A percentile compares a stretch with the other conserved stretches of the same genome.
These are phyloP conservation scores for Coelopa frigida DNA, from an alignment of 1,140 invertebrate species.

Conservation along the genomic window DNA sequence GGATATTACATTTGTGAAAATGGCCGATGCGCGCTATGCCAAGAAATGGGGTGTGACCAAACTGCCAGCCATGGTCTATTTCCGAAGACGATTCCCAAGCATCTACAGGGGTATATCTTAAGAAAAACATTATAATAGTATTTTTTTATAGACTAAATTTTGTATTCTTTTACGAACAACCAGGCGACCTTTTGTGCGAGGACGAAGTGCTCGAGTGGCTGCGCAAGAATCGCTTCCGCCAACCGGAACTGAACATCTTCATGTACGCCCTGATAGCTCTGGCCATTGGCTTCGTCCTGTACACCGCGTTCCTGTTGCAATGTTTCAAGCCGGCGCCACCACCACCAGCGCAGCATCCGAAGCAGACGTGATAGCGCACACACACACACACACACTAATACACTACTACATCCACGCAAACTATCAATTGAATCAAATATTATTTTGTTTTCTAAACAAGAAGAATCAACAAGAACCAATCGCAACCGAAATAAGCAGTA, in stretches of 20 bases:
- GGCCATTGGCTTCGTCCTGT: constrained; percentile 76
- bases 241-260: constrained; percentile 88
- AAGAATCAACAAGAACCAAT: too few relatives aligned
- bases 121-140: neutral
- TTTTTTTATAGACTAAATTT: neutral
- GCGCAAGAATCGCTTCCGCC: constrained; percentile 84
- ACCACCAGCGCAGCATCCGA: constrained; percentile 45
- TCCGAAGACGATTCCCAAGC: constrained; percentile 87
- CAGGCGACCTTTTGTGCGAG: constrained; percentile 76
- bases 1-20: constrained; percentile 92
- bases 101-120: constrained; percentile 77
- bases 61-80: constrained; percentile 85
- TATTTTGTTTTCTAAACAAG: too few relatives aligned
- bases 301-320: constrained; percentile 84
- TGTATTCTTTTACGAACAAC: neutral
- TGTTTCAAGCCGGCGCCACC: constrained; percentile 67
- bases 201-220: constrained; percentile 89
- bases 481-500: too few relatives aligned
- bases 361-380: constrained; percentile 43
- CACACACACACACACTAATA: too few relatives aligned
- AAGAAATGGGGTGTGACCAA: constrained; percentile 93
- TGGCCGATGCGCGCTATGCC: constrained; percentile 84
- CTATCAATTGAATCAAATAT: too few relatives aligned
- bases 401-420: too few relatives aligned
- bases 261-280: constrained; percentile 88